These are phyloP conservation scores for Drosophila limbata DNA, from an alignment of 2,888 invertebrate genomes.

Conservation along the genomic window DNA sequence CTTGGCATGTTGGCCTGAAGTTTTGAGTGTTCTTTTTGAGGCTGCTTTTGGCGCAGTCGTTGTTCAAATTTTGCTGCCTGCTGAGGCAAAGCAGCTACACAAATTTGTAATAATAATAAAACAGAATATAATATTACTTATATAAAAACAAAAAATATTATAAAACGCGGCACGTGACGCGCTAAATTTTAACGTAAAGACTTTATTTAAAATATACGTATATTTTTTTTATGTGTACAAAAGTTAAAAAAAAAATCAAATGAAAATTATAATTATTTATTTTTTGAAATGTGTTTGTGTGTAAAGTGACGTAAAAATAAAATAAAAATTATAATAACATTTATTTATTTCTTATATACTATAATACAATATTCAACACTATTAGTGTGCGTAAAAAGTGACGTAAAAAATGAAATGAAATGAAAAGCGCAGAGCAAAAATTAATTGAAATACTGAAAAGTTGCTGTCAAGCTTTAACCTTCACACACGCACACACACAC, in stretches of 20 bases:
- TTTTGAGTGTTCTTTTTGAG: constrained; percentile 27
- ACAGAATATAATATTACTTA: not conserved
- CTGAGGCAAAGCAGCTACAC: constrained; percentile 21
- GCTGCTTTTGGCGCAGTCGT: constrained; percentile 45
- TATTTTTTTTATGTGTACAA: not conserved
- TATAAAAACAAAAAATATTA: constrained; percentile 4
- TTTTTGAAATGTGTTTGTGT: constrained; percentile 3
- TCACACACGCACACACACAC: constrained; percentile 40
- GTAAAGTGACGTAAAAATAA: constrained; percentile 25
- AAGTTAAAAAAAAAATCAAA: too few relatives aligned
- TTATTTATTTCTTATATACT: not conserved
- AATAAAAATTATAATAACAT: not conserved
- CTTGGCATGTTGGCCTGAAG: constrained; percentile 35
- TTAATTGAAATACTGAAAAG: constrained; percentile 30
- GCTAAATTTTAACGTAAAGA: constrained; percentile 6
- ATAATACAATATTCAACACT: not conserved
- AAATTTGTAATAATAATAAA: constrained; percentile 7
- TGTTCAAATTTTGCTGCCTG: constrained; percentile 40
- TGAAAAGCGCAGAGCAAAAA: constrained; percentile 11
- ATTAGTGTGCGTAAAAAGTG: constrained; percentile 36
- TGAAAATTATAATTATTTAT: not conserved
- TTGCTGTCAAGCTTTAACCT: constrained; percentile 54
- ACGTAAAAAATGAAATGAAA: constrained; percentile 8
- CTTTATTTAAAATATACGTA: not conserved
- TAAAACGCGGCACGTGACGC: constrained; percentile 40